Evolutionary conservation across 2,888 invertebrate species (phyloP), one percentile per base, ranked within the genome.

Genomic region (Apomyelois bistriatella): DNA sequence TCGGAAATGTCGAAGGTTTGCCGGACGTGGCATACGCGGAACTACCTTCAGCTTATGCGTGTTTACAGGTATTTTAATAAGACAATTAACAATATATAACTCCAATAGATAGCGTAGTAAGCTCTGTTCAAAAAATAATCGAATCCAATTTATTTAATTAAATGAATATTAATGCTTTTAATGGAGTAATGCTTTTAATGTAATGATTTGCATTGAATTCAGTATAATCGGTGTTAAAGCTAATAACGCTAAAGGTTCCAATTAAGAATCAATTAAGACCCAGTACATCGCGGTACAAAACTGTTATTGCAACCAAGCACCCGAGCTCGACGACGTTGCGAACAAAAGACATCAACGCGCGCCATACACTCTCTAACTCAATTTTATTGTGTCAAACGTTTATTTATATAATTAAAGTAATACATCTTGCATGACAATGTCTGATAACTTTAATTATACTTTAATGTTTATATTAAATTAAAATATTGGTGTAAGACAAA

Each of bases 1-100:
- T 88, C 87, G 86, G 86, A 87, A 85, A 86, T 77, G 77, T 77
- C 73, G 88, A 88, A 88, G 89, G 89, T 85, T 88, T 87, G 83
- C 87, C 89, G 89, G 89, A 88, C 86, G 78, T 87, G 77, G 77
- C 72, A 66, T 74, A 88, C 76, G 79, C 88, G 89, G 89, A 88
- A 89, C 82, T 84, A 85, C 85, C 88, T 88, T 88, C 85, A 64
- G 66, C 62, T 71, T 66, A 72, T 78, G 79, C 81, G 75, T 77
- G 76, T 82, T 87, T 87, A 88, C 85, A 88, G 79, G 82, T 88
- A 82, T 79, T 72, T 77, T 70, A 72, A 70, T 74, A 66, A 72
- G 68, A 69, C 62, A 68, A 58, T 65, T 62, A 59, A 68, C 60
- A 69, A 71, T 73, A 61, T 74, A 74, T 74, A 74, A 66, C 72